Conservation (phyloP, 2,797 vertebrate genomes). For the Echiichthys vipera region DNA sequence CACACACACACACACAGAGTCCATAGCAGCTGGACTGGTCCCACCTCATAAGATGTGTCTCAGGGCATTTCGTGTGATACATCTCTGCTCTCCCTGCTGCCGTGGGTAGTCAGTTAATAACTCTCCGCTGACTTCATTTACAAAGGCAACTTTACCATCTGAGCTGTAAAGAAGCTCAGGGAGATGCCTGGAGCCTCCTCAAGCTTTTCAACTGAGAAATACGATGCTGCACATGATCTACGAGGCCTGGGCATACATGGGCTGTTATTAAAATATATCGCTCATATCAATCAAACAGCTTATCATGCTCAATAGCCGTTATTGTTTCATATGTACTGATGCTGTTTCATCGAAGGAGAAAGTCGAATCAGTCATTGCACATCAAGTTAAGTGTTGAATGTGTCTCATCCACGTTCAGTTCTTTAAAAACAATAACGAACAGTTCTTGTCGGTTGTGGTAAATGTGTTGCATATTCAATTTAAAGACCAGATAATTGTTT, state of each 20-base stretch:
- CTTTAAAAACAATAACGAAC: not conserved
- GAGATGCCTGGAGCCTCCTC: slow-evolving; percentile 38
- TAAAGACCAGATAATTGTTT: not conserved
- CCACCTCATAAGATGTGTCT: slow-evolving; percentile 20
- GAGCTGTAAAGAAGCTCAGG: slow-evolving; percentile 61
- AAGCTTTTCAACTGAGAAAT: slow-evolving; percentile 50
- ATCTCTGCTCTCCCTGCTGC: slow-evolving; percentile 2
- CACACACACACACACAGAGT: slow-evolving; percentile 3
- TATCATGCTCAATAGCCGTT: slow-evolving; percentile 38
- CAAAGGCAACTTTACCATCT: slow-evolving; percentile 54
- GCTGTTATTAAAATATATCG: slow-evolving; percentile 64
- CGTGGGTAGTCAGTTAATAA: slow-evolving; percentile 39
- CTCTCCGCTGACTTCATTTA: slow-evolving; percentile 64
- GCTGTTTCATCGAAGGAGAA: slow-evolving; percentile 8
- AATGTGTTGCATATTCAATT: not conserved
- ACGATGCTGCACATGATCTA: slow-evolving; percentile 45
- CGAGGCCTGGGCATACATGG: slow-evolving; percentile 23
- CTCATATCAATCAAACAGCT: slow-evolving; percentile 52
- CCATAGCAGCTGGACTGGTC: slow-evolving; percentile 14
- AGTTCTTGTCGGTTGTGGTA: not conserved
- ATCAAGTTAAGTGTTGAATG: not conserved
- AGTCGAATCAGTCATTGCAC: not conserved
- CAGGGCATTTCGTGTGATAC: slow-evolving; percentile 21
- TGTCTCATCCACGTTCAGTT: not conserved
- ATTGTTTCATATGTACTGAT: slow-evolving; percentile 11